Base-by-base conservation (phyloP, 2,888 invertebrate genomes). In the Charanyca ferruginea region DNA sequence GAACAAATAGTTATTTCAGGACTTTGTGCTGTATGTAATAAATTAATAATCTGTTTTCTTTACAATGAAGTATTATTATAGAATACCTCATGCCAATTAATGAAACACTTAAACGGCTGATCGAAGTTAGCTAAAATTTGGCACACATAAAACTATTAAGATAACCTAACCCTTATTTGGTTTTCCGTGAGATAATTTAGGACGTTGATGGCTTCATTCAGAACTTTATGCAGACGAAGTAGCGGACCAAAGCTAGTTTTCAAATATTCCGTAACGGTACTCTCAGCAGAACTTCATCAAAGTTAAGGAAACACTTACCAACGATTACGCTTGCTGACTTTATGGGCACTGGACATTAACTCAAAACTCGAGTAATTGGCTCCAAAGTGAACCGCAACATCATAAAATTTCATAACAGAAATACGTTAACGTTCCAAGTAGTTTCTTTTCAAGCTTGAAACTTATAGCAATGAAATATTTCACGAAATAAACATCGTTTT, bases 401-500 rank as follows among this genome's bases (percentile, higher is more conserved):
- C 9, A 54, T 49, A 38, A 23, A 51, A 25, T 32, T 25, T 16
- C n/a, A 38, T 32, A 49, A 9, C 16, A 13, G 9, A 57, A 42
- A 42, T 23, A 53, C n/a, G 13, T 28, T 47, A 52, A 23, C n/a
- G 13, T 38, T 2, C 16, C 38, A 47, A 22, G 18, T 54, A 45
- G 13, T 44, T 61, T 20, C 1, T 13, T 52, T 41, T 11, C 16
- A 45, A 59, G 45, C 57, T 74, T 44, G 8, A 55, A 69, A 57
- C 4, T 41, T 22, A 35, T 7, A 32, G 35, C 20, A 54, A 45
- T 44, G 5, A 54, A 55, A 63, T 62, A 59, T 59, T 48, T 55
- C 8, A 32, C 20, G 20, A 63, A 78, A 58, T 62, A 60, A 67
- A 64, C 18, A 18, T 8, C 32, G 23, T 59, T 73, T 53, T 42